Evolutionary conservation across 2,797 vertebrate species (phyloP).

Genomic region (Gymnocypris eckloni): DNA sequence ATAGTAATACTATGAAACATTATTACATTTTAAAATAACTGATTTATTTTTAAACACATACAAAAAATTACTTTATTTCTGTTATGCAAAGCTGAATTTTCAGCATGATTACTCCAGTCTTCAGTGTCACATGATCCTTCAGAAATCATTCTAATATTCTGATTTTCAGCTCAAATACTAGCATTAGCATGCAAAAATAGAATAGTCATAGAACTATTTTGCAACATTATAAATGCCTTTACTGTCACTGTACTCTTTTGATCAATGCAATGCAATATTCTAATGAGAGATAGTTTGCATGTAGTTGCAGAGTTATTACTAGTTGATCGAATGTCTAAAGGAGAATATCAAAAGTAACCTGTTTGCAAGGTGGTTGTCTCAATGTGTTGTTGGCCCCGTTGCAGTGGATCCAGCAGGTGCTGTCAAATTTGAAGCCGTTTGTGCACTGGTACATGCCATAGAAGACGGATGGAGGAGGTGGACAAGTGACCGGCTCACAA

Average conservation of each 20-base stretch:
- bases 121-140: not conserved
- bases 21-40: not conserved
- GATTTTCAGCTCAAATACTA: not conserved
- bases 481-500: constrained; percentile 93
- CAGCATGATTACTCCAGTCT: not conserved
- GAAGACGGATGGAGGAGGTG: constrained; percentile 90
- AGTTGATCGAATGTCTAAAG: not conserved
- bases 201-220: too few species aligned
- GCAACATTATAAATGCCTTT: not conserved
- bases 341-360: constrained; percentile 70
- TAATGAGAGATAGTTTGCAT: not conserved
- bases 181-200: too few species aligned
- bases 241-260: not conserved
- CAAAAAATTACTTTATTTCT: not conserved
- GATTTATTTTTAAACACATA: too few species aligned
- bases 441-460: constrained; percentile 94
- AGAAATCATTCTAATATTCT: not conserved
- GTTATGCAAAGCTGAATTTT: not conserved
- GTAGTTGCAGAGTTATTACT: not conserved
- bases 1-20: not conserved
- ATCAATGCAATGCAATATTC: not conserved
- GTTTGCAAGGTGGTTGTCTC: constrained; percentile 80
- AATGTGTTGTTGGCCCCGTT: constrained; percentile 79
- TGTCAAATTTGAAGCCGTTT: constrained; percentile 93
- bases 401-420: constrained; percentile 91